These are phyloP conservation scores for Trachops cirrhosus DNA, from an alignment of 2,797 vertebrate species.

Conservation along the genomic window DNA sequence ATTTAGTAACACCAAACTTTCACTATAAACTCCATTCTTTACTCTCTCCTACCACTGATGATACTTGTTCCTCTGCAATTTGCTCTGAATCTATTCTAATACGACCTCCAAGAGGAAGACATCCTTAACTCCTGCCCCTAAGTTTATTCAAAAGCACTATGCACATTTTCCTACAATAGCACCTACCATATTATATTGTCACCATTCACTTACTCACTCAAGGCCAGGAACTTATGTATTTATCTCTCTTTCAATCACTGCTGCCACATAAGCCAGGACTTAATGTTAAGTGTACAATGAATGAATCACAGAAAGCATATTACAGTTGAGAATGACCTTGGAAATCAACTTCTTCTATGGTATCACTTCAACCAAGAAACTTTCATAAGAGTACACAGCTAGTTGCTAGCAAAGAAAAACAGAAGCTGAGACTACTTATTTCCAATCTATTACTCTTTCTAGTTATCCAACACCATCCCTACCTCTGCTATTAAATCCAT, in stretches of 20 bases:
- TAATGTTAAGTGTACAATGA: slow-evolving; percentile 7
- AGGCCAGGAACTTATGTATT: not conserved
- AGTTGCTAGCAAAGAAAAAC: not conserved
- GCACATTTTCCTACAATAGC: not conserved
- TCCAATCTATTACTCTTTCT: not conserved
- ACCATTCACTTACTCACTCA: slow-evolving; percentile 3
- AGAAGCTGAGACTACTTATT: not conserved
- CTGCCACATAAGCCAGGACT: not conserved
- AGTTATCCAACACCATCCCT: not conserved
- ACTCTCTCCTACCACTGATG: not conserved
- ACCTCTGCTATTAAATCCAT: not conserved
- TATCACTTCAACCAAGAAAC: slow-evolving; percentile 39
- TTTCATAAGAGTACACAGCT: not conserved
- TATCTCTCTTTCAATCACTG: not conserved
- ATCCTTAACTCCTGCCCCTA: not conserved
- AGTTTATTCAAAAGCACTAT: not conserved
- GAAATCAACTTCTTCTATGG: not conserved
- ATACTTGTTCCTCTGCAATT: not conserved
- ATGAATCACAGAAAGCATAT: slow-evolving; percentile 25
- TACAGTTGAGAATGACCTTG: not conserved
- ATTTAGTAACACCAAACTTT: not conserved
- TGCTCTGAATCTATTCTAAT: not conserved
- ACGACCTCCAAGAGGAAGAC: not conserved
- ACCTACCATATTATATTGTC: not conserved
- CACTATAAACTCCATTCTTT: not conserved